Percentiles rank a stretch among this genome's conserved stretches.
Evolutionary conservation across 2,888 invertebrate species (phyloP).

Genomic region (Heliconius ismenius): DNA sequence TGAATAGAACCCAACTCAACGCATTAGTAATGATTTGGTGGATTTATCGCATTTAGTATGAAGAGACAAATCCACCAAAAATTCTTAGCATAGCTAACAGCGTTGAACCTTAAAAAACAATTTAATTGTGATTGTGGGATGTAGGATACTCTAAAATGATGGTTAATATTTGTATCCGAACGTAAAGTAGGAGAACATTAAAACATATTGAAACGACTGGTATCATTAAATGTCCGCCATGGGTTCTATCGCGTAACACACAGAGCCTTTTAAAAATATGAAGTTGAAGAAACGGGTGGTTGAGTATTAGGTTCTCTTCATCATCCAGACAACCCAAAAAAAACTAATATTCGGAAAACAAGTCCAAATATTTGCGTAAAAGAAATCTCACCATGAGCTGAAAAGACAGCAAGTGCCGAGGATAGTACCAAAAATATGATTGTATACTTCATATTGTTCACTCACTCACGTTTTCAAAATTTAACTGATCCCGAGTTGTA

Average conservation of each 20-base stretch:
- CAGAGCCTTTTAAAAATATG: background rate
- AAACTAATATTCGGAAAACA: background rate
- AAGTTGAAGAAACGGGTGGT: background rate
- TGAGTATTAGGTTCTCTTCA: no score
- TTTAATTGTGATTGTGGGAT: no score
- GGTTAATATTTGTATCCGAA: no score
- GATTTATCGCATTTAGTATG: no score
- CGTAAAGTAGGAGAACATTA: background rate
- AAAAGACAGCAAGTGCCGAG: background rate
- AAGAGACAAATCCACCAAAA: no score
- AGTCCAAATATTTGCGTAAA: background rate
- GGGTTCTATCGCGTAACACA: background rate
- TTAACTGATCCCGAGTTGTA: background rate
- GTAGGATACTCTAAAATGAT: no score
- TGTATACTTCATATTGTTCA: constrained; percentile 1
- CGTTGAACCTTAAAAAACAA: no score
- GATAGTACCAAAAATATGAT: background rate
- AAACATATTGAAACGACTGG: background rate
- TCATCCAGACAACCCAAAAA: background rate
- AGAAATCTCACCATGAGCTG: background rate
- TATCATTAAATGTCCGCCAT: background rate
- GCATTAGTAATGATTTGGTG: no score
- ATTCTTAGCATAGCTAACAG: no score
- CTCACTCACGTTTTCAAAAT: background rate
- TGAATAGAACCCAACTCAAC: no score